phyloP scores from a whole-genome alignment of 2,797 vertebrate species.

The Valencia hispanica region DNA sequence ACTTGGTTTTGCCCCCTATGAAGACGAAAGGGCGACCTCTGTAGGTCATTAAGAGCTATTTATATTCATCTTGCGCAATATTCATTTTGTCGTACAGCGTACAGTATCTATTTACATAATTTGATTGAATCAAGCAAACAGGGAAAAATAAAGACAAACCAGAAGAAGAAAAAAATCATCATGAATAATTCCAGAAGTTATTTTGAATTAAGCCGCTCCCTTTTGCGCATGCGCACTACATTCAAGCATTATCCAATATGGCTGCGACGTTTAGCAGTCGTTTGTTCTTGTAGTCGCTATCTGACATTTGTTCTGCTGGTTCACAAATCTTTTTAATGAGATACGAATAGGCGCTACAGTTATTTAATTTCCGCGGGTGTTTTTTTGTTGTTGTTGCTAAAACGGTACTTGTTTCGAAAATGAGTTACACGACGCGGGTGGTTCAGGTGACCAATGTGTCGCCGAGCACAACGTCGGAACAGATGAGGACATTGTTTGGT shows the following conservation, averaged over 20 bases:
- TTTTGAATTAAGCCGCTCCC: neutral
- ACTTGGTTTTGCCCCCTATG: neutral
- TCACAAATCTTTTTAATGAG: neutral
- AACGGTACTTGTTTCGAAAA: conserved; percentile 33
- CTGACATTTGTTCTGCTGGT: neutral
- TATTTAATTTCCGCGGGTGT: fast-evolving
- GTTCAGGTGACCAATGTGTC: conserved; percentile 95
- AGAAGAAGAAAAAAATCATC: neutral
- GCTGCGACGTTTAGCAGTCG: conserved; percentile 32
- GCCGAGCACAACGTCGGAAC: conserved; percentile 93
- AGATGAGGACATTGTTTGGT: conserved; percentile 96
- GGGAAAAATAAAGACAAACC: neutral
- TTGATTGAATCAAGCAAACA: neutral
- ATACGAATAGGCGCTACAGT: neutral
- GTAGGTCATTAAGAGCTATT: neutral
- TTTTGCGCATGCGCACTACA: conserved; percentile 56
- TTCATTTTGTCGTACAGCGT: neutral
- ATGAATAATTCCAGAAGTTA: neutral
- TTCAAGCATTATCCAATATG: conserved; percentile 54
- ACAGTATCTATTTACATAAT: neutral
- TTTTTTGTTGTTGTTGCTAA: neutral
- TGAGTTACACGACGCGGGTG: conserved; percentile 87
- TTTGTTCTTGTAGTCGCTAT: conserved; percentile 37
- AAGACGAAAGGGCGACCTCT: neutral
- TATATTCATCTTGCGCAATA: neutral